Percentiles rank a stretch among this genome's conserved stretches.
Conservation (phyloP, 2,113 vertebrate species). For the Gila orcuttii region DNA sequence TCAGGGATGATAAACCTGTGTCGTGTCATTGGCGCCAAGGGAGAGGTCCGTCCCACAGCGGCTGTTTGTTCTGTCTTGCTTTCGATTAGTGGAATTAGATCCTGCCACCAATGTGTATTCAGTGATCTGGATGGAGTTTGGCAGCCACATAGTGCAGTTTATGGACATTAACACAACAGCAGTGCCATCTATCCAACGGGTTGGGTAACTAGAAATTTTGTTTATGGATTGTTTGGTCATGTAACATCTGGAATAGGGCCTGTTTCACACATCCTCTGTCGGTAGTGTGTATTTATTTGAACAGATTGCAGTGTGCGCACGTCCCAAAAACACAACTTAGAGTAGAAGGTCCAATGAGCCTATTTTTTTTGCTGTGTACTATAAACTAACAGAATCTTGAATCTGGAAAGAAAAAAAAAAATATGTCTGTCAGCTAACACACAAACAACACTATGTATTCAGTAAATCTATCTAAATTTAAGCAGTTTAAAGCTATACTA, state of each 20-base stretch:
- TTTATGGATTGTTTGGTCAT: constrained; percentile 16
- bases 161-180: constrained; percentile 4
- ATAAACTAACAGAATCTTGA: neutral
- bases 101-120: constrained; percentile 14
- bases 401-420: too few relatives aligned
- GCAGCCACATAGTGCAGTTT: neutral
- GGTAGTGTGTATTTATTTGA: neutral
- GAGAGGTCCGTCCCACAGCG: constrained; percentile 6
- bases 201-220: neutral
- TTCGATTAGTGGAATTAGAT: constrained; percentile 30
- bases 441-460: neutral
- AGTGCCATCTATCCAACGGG: neutral
- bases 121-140: neutral
- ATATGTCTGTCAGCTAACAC: neutral
- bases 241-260: neutral
- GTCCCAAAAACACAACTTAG: neutral
- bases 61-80: constrained; percentile 36
- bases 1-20: constrained; percentile 1
- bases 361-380: neutral
- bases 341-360: neutral
- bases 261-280: neutral
- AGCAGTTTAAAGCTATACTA: neutral
- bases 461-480: neutral
- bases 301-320: neutral
- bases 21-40: neutral